Base-by-base conservation (phyloP, 2,797 vertebrate species). In the Muscicapa striata region DNA sequence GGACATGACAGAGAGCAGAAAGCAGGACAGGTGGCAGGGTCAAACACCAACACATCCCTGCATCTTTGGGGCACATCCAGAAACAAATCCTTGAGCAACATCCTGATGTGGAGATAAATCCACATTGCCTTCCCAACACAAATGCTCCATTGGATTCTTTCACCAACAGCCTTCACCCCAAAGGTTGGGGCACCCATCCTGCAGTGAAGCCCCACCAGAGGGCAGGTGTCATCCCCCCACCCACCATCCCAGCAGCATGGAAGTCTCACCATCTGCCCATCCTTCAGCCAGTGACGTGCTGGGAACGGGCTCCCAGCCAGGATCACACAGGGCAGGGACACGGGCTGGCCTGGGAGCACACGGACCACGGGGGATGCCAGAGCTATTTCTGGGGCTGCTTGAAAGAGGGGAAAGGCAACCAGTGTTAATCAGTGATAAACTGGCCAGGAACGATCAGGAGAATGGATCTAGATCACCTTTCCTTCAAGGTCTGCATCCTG, bases 241-340 rank as follows among this genome's bases (percentile, higher is more conserved):
- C 63, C 70, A 11, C 24, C 63, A 40, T 2, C 55, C 41, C 10
- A 4, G 41, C 0, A 2, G 45, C 1, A 2, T 3, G 6, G 43
- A 4, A 41, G 5, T 70, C 98, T 98, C 98, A 99, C 99, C 21
- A 82, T 97, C 79, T 94, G 97, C 84, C 98, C 98, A 2, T 98
- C 98, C 91, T 97, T 98, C 55, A 98, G 97, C 99, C 99, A 99
- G 94, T 84, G 98, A 80, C 98, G 98, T 20, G 98, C 98, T 2
- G 99, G 99, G 66, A 98, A 97, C 0, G 99, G 99, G 78, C 97
- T 98, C 62, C 99, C 99, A 1, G 98, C 98, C 97, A 99, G 93
- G 84, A 99, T 46, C 96, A 98, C 96, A 3, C 99, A 99, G 20
- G 99, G 98, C 93, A 99, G 97, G 2, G 97, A 98, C 59, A 98